Evolutionary conservation across 2,888 invertebrate species (phyloP).

Genomic region (Cosmia pyralina): DNA sequence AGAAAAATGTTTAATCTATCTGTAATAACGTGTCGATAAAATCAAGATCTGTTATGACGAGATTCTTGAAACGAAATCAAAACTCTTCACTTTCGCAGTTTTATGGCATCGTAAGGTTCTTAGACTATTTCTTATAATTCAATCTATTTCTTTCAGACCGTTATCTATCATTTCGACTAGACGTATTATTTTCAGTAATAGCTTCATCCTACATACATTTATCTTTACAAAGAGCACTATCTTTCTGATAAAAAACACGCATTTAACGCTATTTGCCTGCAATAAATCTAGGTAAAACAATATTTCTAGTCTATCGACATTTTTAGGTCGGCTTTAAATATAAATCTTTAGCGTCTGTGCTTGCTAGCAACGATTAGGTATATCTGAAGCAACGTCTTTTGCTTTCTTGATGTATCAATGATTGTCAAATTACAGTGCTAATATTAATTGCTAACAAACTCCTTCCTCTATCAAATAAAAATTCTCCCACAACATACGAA

Average conservation of each 20-base stretch:
- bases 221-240: constrained; percentile 15
- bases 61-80: constrained; percentile 28
- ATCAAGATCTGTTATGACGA: constrained; percentile 15
- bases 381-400: not conserved
- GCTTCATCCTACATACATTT: constrained; percentile 22
- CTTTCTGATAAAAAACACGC: constrained; percentile 16
- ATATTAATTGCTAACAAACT: not conserved
- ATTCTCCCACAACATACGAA: not conserved
- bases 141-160: constrained; percentile 38
- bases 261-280: constrained; percentile 11
- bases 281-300: constrained; percentile 31
- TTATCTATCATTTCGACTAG: constrained; percentile 31
- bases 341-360: not conserved
- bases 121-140: constrained; percentile 31
- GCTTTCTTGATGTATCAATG: not conserved
- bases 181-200: constrained; percentile 42
- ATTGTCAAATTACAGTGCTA: not conserved
- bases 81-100: constrained; percentile 21
- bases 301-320: constrained; percentile 19
- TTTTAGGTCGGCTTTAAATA: constrained; percentile 9
- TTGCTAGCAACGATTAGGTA: not conserved
- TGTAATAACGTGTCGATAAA: constrained; percentile 23
- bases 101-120: constrained; percentile 37
- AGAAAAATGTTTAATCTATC: constrained; percentile 2
- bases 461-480: constrained; percentile 5